Evolutionary conservation across 2,797 vertebrate species (phyloP).

Genomic region (Poeciliopsis gracilis): DNA sequence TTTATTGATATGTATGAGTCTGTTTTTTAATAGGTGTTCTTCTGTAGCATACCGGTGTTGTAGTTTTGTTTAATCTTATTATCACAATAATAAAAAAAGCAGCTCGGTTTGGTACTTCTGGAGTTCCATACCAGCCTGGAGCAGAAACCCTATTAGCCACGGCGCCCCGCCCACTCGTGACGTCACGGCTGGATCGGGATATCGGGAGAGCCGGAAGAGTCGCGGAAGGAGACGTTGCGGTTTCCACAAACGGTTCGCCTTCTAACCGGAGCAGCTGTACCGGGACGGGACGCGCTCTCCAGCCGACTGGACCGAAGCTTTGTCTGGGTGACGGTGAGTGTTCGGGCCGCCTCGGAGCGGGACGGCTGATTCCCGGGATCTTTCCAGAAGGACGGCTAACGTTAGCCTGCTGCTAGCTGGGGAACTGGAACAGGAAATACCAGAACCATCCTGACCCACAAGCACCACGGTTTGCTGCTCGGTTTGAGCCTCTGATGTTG

Average conservation of each 20-base stretch:
- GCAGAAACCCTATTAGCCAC: background rate
- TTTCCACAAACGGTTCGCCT: constrained; percentile 7
- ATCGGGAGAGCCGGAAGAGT: constrained; percentile 67
- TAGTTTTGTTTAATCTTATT: no score
- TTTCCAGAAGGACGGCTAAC: constrained; percentile 51
- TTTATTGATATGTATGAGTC: background rate
- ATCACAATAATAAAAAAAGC: no score
- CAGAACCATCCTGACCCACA: constrained; percentile 6
- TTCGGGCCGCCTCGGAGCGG: background rate
- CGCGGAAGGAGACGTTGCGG: constrained; percentile 5
- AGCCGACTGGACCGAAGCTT: constrained; percentile 2
- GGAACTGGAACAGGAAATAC: constrained; percentile 71
- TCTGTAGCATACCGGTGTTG: background rate
- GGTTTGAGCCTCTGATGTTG: background rate
- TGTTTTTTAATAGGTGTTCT: background rate
- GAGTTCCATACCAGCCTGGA: background rate
- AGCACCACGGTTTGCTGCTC: background rate
- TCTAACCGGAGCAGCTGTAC: constrained; percentile 3
- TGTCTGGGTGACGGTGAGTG: constrained; percentile 49
- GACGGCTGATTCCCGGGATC: background rate
- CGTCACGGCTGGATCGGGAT: constrained; percentile 35
- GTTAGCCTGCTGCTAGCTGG: constrained; percentile 49
- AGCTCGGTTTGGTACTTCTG: background rate
- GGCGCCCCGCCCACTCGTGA: constrained; percentile 24
- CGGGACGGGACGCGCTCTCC: background rate